Evolutionary conservation across 2,888 invertebrate species (phyloP), one percentile per base, ranked within the genome.

Genomic region (Drosophila kuntzei): DNA sequence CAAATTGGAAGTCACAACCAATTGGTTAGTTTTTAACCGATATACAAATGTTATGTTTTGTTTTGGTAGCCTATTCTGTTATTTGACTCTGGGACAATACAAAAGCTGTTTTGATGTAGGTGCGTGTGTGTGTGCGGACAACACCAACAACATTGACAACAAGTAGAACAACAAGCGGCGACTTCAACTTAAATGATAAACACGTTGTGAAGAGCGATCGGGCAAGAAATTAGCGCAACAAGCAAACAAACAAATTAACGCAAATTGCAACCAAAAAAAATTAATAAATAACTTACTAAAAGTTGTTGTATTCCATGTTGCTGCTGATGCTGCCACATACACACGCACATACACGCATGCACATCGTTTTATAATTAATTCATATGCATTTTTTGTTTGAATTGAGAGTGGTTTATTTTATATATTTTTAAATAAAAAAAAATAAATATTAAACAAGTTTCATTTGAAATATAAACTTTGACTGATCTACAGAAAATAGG

Each of bases 271-370:
- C 70, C 62, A 80, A 86, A 53, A 58, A 51, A 60, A 60, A 39
- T 43, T 41, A 54, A 54, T 43, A 65, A 71, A 67, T 78, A 90
- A 96, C 97, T 96, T 95, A 97, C 97, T 95, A 97, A 95, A 94
- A 97, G 95, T 94, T 97, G 97, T 93, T 97, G 97, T 89, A 97
- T 95, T 93, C 97, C 97, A 93, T 97, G 97, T 94, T 97, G 97
- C 93, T 97, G 97, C 93, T 97, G 96, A 95, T 97, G 96, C 96
- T 97, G 95, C 60, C 72, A 68, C 68, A 80, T 62, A 53, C 60
- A 79, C 68, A 76, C 75, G 71, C 80, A 82, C 74, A 78, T 65
- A 62, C 62, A 67, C 29, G 58, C 34, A 47, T 50, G 47, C 67
- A 60, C 49, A 71, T 70, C 53, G 32, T 62, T 59, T 67, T 44